Percentiles rank a stretch among this genome's conserved stretches.
phyloP scores from a whole-genome alignment of 1,140 invertebrate genomes.

The Teleogryllus occipitalis region DNA sequence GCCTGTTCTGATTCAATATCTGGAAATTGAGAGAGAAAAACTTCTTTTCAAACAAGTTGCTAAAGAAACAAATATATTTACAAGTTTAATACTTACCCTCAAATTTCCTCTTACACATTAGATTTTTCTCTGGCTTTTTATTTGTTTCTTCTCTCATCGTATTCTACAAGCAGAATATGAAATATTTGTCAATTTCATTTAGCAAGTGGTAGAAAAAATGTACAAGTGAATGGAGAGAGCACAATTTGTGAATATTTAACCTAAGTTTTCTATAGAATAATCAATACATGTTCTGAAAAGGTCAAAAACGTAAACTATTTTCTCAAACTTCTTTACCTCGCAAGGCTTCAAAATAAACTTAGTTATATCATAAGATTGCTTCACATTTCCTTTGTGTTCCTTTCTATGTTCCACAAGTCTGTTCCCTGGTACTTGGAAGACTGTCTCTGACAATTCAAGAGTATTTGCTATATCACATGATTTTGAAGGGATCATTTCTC shows the following conservation, averaged over 20 bases:
- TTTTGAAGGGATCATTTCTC: no score
- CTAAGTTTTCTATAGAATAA: no score
- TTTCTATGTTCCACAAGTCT: no score
- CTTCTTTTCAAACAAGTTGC: neutral
- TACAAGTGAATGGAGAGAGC: neutral
- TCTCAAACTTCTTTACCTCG: neutral
- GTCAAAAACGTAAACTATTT: no score
- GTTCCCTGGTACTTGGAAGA: no score
- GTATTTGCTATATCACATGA: no score
- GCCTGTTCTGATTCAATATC: neutral
- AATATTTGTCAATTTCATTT: neutral
- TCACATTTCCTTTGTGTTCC: neutral
- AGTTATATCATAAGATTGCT: neutral
- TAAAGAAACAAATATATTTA: neutral
- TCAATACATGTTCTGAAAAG: no score
- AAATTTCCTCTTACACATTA: neutral
- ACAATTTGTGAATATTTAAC: no score
- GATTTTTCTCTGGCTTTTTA: no score
- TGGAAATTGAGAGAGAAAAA: neutral
- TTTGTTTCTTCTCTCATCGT: no score
- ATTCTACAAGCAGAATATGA: neutral
- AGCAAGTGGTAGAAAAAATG: neutral
- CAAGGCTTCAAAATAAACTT: neutral
- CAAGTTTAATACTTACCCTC: neutral
- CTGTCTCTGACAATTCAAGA: no score